phyloP scores from a whole-genome alignment of 2,888 invertebrate species.

The Brachypalpus laphriformis region DNA sequence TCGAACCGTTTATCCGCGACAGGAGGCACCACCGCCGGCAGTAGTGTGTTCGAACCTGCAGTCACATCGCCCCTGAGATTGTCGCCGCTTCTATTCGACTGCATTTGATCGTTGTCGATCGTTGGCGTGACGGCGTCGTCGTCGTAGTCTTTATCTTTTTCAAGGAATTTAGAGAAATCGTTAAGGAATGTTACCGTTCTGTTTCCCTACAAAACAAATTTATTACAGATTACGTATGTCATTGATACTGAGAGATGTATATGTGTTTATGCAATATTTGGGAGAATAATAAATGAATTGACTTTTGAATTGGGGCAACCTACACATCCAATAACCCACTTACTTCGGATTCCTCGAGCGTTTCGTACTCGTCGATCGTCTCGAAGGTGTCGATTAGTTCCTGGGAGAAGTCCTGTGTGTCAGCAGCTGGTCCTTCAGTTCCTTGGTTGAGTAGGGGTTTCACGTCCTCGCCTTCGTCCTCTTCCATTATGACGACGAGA shows the following conservation, averaged over 20 bases:
- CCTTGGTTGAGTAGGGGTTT: constrained; percentile 4
- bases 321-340: constrained; percentile 15
- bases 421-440: neutral
- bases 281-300: constrained; percentile 49
- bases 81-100: constrained; percentile 3
- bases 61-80: neutral
- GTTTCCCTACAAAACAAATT: constrained; percentile 54
- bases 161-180: constrained; percentile 59
- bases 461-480: constrained; percentile 22
- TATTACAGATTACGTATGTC: constrained; percentile 37
- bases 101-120: constrained; percentile 12
- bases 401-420: neutral
- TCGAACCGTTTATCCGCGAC: neutral
- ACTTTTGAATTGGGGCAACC: neutral
- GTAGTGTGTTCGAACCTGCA: neutral
- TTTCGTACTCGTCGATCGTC: constrained; percentile 44
- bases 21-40: too few relatives aligned
- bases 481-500: neutral
- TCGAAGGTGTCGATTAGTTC: constrained; percentile 22
- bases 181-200: constrained; percentile 59
- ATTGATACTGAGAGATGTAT: neutral
- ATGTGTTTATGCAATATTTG: constrained; percentile 3
- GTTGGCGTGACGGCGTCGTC: neutral
- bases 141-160: constrained; percentile 51
- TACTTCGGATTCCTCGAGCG: constrained; percentile 48